Conservation (phyloP, 2,888 invertebrate species). For the Phoronis australis region DNA sequence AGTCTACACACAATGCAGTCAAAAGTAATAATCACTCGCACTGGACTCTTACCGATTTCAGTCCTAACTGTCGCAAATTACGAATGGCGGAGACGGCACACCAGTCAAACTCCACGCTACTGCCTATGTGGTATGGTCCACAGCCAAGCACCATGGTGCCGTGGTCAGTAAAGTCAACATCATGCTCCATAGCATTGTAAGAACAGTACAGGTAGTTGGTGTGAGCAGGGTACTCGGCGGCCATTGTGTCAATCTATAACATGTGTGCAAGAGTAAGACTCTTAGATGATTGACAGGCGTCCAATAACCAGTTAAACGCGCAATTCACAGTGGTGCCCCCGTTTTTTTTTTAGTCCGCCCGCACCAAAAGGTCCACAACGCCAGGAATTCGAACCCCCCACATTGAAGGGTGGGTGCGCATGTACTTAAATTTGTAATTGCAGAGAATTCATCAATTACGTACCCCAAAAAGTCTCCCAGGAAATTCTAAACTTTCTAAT, state of each 20-base stretch:
- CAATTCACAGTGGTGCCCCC: too few species aligned
- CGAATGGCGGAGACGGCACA: conserved; percentile 40
- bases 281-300: too few species aligned
- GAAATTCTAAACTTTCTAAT: too few species aligned
- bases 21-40: not conserved
- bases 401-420: too few species aligned
- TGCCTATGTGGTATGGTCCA: conserved; percentile 46
- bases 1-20: too few species aligned
- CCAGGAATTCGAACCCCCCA: too few species aligned
- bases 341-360: too few species aligned
- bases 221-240: conserved; percentile 40
- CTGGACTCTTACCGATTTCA: conserved; percentile 20
- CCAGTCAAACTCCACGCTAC: conserved; percentile 46
- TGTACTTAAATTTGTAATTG: too few species aligned
- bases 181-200: conserved; percentile 42
- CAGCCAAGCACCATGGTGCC: conserved; percentile 44
- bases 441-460: too few species aligned
- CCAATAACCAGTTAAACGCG: too few species aligned
- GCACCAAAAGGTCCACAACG: too few species aligned
- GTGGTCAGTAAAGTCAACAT: conserved; percentile 29
- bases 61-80: conserved; percentile 25
- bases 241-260: conserved; percentile 42
- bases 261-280: not conserved
- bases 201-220: conserved; percentile 44
- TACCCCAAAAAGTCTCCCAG: too few species aligned